Evolutionary conservation across 2,888 invertebrate species (phyloP).

Genomic region (Biston betularia): DNA sequence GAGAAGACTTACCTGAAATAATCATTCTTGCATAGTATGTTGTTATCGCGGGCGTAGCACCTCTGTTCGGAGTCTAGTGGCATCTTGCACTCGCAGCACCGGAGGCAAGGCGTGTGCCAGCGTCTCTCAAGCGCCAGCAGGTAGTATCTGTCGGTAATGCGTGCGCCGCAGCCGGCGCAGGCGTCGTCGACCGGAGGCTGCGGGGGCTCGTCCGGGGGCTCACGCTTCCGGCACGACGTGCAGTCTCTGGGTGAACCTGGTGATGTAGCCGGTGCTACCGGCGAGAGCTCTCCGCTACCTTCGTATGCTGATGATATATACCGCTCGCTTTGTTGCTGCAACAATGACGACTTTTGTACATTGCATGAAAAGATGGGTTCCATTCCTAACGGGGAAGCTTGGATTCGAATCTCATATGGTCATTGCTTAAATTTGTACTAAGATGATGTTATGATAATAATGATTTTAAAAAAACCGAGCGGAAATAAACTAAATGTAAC

Average conservation of each 20-base stretch:
- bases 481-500: no score
- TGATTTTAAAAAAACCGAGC: no score
- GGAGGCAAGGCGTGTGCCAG: slow-evolving; percentile 97
- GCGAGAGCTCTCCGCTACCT: slow-evolving; percentile 90
- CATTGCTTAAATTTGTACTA: no score
- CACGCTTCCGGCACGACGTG: slow-evolving; percentile 86
- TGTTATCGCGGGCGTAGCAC: slow-evolving; percentile 96
- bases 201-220: slow-evolving; percentile 81
- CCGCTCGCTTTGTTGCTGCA: slow-evolving; percentile 91
- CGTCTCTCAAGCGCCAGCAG: slow-evolving; percentile 96
- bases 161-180: slow-evolving; percentile 95
- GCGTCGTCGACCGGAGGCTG: slow-evolving; percentile 83
- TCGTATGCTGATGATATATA: slow-evolving; percentile 89
- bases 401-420: no score
- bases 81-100: slow-evolving; percentile 96
- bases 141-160: slow-evolving; percentile 96
- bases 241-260: slow-evolving; percentile 87
- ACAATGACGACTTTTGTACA: slow-evolving; percentile 1
- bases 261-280: slow-evolving; percentile 90
- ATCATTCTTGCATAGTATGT: slow-evolving; percentile 98
- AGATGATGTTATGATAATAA: no score
- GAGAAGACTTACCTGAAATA: slow-evolving; percentile 94
- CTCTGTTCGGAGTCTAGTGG: slow-evolving; percentile 96
- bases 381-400: neutral
- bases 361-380: no score